phyloP scores from a whole-genome alignment of 1,140 invertebrate genomes.

The Hypothenemus hampei region DNA sequence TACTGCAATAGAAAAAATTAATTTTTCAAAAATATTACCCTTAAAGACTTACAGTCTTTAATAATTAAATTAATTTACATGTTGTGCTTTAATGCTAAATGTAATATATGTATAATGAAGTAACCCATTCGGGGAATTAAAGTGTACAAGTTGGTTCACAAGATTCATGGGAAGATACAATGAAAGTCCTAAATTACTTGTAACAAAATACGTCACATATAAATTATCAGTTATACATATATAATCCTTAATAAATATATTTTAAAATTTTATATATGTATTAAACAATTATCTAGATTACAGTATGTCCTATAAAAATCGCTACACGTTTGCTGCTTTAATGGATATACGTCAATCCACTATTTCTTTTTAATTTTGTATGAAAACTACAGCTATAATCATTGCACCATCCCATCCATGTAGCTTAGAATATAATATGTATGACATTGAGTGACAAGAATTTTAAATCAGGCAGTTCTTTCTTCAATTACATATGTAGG shows the following conservation, averaged over 20 bases:
- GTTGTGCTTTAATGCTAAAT: too few relatives aligned
- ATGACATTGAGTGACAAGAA: constrained; percentile 4
- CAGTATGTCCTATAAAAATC: constrained; percentile 15
- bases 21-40: not conserved
- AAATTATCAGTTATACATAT: constrained; percentile 15
- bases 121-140: too few relatives aligned
- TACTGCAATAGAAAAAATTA: not conserved
- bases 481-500: constrained; percentile 17
- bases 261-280: too few relatives aligned
- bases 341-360: constrained; percentile 21
- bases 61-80: too few relatives aligned
- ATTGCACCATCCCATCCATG: constrained; percentile 24
- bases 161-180: constrained; percentile 19
- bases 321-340: constrained; percentile 23
- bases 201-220: constrained; percentile 12
- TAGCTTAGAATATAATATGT: constrained; percentile 8
- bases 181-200: constrained; percentile 4
- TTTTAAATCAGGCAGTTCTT: constrained; percentile 29
- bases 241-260: constrained; percentile 12
- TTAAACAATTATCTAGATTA: constrained; percentile 8
- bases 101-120: too few relatives aligned
- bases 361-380: constrained; percentile 19
- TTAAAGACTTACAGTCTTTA: not conserved
- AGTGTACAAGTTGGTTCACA: constrained; percentile 6
- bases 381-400: constrained; percentile 21